Evolutionary conservation across 2,113 vertebrate species (phyloP).

Genomic region (Gasterosteus aculeatus): DNA sequence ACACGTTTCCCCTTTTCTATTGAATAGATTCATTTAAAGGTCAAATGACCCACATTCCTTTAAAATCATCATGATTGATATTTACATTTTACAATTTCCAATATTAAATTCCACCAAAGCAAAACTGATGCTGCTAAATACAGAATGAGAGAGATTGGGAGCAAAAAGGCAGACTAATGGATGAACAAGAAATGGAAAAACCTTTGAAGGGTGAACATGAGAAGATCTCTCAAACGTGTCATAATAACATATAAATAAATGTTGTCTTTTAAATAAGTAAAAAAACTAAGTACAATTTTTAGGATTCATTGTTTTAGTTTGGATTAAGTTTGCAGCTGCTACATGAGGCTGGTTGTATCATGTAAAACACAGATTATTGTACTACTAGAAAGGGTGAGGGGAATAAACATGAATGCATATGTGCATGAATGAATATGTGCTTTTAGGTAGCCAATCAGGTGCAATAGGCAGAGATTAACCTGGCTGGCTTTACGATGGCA

Average conservation of each 20-base stretch:
- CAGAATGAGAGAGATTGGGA: neutral
- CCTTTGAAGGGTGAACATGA: constrained; percentile 8
- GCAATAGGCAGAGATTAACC: constrained; percentile 81
- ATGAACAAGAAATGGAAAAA: neutral
- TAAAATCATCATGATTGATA: constrained; percentile 2
- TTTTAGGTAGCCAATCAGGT: constrained; percentile 44
- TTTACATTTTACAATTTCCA: neutral
- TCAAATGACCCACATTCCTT: neutral
- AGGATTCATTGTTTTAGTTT: neutral
- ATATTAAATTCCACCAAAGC: neutral
- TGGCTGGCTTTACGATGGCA: constrained; percentile 74
- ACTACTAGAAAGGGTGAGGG: neutral
- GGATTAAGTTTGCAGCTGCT: neutral
- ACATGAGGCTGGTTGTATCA: neutral
- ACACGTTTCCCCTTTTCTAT: neutral
- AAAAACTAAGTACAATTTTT: neutral
- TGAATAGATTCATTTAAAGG: too few species aligned
- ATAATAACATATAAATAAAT: neutral
- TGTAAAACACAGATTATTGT: neutral
- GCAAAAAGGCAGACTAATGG: neutral
- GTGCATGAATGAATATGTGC: constrained; percentile 37
- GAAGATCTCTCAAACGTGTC: neutral
- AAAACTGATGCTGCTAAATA: neutral
- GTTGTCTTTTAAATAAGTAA: neutral
- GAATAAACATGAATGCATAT: constrained; percentile 25